Conservation (phyloP, 1,140 invertebrate genomes). For the Stratiolaelaps scimitus region DNA sequence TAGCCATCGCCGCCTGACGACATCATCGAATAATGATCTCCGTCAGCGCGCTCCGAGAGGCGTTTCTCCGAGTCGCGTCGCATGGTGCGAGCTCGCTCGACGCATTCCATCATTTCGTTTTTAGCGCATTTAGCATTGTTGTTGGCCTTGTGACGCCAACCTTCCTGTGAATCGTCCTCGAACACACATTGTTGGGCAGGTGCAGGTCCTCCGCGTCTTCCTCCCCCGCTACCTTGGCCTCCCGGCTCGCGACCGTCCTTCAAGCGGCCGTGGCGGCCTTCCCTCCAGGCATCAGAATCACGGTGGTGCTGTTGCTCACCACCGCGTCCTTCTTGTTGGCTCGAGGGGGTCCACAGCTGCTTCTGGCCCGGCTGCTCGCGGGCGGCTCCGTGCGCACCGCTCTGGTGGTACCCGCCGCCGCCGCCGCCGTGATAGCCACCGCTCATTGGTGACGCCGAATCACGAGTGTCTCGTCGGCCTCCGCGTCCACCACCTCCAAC, state of each 20-base stretch:
- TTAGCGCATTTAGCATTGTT: slow-evolving; percentile 10
- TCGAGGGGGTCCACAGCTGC: slow-evolving; percentile 26
- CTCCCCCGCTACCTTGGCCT: slow-evolving; percentile 7
- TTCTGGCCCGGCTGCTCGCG: slow-evolving; percentile 27
- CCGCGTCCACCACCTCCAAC: background rate
- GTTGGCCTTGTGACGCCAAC: slow-evolving; percentile 4
- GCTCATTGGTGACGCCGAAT: slow-evolving; percentile 7
- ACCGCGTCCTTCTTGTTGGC: slow-evolving; percentile 15
- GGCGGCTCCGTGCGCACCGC: background rate
- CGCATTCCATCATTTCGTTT: slow-evolving; percentile 27
- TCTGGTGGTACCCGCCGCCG: no score
- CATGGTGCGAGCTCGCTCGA: slow-evolving; percentile 15
- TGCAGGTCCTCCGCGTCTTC: no score
- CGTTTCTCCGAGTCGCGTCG: slow-evolving; percentile 6
- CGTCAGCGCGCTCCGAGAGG: slow-evolving; percentile 18
- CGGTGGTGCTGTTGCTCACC: no score
- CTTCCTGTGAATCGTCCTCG: slow-evolving; percentile 19
- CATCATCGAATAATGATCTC: background rate
- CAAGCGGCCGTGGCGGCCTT: slow-evolving; percentile 25
- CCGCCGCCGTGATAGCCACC: no score
- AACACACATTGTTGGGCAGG: slow-evolving; percentile 23
- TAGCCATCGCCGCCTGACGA: no score
- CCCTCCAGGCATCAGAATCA: slow-evolving; percentile 15
- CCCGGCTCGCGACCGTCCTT: slow-evolving; percentile 14
- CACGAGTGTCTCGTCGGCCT: slow-evolving; percentile 16